phyloP scores from a whole-genome alignment of 1,140 invertebrate genomes.

The Alviniconcha marisindica region DNA sequence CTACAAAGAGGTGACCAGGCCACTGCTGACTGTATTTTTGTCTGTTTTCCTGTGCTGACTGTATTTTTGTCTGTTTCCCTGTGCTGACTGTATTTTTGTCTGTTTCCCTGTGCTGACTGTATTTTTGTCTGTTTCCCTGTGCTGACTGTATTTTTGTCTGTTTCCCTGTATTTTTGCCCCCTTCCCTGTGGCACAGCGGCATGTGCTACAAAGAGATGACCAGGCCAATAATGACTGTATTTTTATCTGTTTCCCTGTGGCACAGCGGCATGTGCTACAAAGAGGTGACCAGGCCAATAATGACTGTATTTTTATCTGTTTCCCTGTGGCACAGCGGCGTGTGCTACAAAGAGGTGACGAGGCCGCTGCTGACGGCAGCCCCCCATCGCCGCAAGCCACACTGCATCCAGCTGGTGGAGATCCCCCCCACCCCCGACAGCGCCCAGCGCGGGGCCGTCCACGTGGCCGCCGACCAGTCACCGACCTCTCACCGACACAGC shows the following conservation, averaged over 20 bases:
- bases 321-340: slow-evolving; percentile 76
- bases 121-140: too few species aligned
- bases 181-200: too few species aligned
- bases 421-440: slow-evolving; percentile 79
- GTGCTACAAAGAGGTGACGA: slow-evolving; percentile 83
- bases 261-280: slow-evolving; percentile 82
- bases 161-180: too few species aligned
- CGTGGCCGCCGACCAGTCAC: slow-evolving; percentile 2
- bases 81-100: too few species aligned
- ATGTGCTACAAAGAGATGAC: neutral
- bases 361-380: slow-evolving; percentile 77
- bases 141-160: too few species aligned
- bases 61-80: too few species aligned
- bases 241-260: neutral
- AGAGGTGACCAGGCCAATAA: slow-evolving; percentile 81
- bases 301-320: slow-evolving; percentile 40
- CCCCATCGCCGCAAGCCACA: slow-evolving; percentile 81
- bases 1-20: neutral
- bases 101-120: too few species aligned
- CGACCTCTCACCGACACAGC: neutral
- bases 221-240: neutral
- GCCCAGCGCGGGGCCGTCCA: slow-evolving; percentile 60
- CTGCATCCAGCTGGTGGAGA: slow-evolving; percentile 88
- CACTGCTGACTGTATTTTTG: neutral
- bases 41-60: too few species aligned